Evolutionary conservation across 1,140 invertebrate genomes (phyloP), one percentile per base, ranked within the genome.

Genomic region (Heliconius eleuchia): DNA sequence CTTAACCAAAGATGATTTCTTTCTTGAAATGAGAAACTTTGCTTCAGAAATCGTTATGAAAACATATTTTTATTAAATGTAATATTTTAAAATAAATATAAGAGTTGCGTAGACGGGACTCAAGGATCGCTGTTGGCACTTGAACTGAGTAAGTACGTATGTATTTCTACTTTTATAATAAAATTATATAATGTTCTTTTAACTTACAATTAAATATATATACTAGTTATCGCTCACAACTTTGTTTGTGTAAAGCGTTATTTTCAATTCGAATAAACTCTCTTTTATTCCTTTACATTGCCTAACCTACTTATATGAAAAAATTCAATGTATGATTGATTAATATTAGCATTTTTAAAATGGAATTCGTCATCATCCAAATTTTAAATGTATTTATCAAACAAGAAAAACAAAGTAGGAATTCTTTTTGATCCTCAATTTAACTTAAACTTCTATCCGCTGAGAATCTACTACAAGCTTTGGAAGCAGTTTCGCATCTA

Each of bases 21-120:
- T 66, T 30, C 60, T 66, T 13, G 27, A 27, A 30, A 66, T 5
- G 23, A 66, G 60, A 60, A 23, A 3, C 2, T 66, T 66, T 66
- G 18, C 23, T 66, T 27, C 3, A 66, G 27, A 66, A 66, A 30
- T 66, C 13, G 27, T 66, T 66, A 11, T 16, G 13, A 23, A n/a
- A 66, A 66, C 5, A 16, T 66, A 66, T 30, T 66, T 30, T 66
- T 66, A 30, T 66, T 66, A 66, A 60, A 60, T 11, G 9, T 60
- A 60, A 60, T 60, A 27, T 13, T 60, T 60, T 60, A 52, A 52
- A 60, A 9, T 60, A 57, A 57, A 19, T 60, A 60, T 60, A 60
- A 27, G 55, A 60, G 11, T 66, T 27, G 4, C 23, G 11, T 66
- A 66, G 60, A 66, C 60, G 60, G 60, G 4, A 30, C 23, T 66